Conservation (phyloP, 2,797 vertebrate species). For the Vultur gryphus region DNA sequence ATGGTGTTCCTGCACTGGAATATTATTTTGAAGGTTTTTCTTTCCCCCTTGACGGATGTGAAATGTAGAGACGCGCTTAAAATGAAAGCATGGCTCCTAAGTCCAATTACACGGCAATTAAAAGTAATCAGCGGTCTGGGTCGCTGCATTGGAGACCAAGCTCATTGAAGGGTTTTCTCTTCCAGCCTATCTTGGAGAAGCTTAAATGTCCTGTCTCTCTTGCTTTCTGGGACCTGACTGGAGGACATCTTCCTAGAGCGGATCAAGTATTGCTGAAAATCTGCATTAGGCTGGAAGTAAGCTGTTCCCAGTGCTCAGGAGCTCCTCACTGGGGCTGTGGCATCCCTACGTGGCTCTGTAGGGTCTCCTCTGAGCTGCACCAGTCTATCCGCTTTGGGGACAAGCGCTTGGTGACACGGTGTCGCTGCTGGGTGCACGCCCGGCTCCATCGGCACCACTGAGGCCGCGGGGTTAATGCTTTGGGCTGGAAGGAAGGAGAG, state of each 20-base stretch:
- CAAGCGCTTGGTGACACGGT: accelerated
- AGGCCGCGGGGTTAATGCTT: background rate
- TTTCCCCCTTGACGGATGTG: background rate
- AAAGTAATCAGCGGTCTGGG: background rate
- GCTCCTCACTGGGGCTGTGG: accelerated
- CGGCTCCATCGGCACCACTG: accelerated
- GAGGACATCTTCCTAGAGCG: background rate
- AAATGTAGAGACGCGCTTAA: background rate
- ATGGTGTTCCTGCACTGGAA: background rate
- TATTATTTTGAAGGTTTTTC: background rate
- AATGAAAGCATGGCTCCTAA: background rate
- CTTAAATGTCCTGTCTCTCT: background rate
- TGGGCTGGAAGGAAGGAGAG: background rate
- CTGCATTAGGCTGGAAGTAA: background rate
- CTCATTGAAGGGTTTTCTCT: background rate
- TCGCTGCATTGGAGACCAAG: background rate
- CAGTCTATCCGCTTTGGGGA: background rate
- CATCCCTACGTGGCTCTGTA: accelerated
- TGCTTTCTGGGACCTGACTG: background rate
- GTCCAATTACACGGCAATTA: background rate
- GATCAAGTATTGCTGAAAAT: background rate
- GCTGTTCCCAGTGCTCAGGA: background rate
- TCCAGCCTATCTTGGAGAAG: background rate
- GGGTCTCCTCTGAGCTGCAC: background rate
- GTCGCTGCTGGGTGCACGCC: accelerated